phyloP scores from a whole-genome alignment of 2,888 invertebrate genomes.

The Ariolimax columbianus region DNA sequence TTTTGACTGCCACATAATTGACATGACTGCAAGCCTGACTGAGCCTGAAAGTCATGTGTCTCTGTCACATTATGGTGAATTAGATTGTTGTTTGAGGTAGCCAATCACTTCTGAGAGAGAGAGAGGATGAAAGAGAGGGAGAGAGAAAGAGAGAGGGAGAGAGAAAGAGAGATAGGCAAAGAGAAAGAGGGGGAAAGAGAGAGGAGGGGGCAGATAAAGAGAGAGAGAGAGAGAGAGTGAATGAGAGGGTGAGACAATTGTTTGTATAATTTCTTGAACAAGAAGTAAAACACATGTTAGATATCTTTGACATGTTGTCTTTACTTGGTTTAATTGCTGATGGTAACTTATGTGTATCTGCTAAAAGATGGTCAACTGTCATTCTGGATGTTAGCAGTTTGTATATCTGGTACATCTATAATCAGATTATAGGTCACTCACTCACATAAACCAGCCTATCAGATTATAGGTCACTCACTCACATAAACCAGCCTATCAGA shows the following conservation, averaged over 20 bases:
- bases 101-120: neutral
- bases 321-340: neutral
- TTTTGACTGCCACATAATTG: too few relatives aligned
- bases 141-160: neutral
- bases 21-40: neutral
- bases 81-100: neutral
- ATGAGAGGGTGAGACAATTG: neutral
- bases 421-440: too few relatives aligned
- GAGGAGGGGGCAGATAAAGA: slow-evolving; percentile 7
- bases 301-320: neutral
- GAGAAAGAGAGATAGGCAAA: neutral
- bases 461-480: neutral
- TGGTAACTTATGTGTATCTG: neutral
- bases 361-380: neutral
- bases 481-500: neutral
- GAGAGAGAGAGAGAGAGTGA: slow-evolving; percentile 15
- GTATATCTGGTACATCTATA: neutral
- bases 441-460: neutral
- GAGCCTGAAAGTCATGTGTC: neutral
- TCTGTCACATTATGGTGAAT: neutral
- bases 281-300: neutral
- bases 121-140: neutral
- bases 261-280: neutral
- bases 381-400: too few relatives aligned
- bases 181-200: slow-evolving; percentile 17